These are phyloP conservation scores for Bombus impatiens DNA, from an alignment of 1,140 invertebrate species.

Conservation along the genomic window DNA sequence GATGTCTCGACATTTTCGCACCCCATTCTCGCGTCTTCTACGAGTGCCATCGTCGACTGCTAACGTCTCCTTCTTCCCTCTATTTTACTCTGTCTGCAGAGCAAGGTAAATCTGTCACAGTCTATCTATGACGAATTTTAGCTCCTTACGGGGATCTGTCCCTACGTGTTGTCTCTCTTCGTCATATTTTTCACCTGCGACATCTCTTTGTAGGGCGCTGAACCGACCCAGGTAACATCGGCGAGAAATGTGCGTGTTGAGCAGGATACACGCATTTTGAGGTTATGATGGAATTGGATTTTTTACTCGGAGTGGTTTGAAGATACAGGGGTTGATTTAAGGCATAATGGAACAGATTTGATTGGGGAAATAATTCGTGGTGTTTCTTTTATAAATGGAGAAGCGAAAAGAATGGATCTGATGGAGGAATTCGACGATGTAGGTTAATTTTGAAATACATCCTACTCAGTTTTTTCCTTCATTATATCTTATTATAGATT, in stretches of 20 bases:
- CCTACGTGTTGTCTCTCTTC: too few species aligned
- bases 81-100: background rate
- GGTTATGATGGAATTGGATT: constrained; percentile 4
- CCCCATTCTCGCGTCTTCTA: constrained; percentile 46
- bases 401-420: background rate
- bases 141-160: too few species aligned
- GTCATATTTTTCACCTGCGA: constrained; percentile 29
- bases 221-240: background rate
- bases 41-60: constrained; percentile 27
- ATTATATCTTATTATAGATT: background rate
- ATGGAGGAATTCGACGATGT: background rate
- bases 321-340: background rate
- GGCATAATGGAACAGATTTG: background rate
- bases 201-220: background rate
- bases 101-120: constrained; percentile 58
- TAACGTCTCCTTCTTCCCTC: background rate
- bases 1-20: constrained; percentile 76
- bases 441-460: background rate
- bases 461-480: background rate
- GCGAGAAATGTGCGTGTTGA: background rate
- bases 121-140: constrained; percentile 56
- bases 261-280: background rate
- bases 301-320: background rate
- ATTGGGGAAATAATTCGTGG: background rate
- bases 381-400: background rate